These are phyloP conservation scores for Choloepus didactylus DNA, from an alignment of 2,797 vertebrate species.

Conservation along the genomic window DNA sequence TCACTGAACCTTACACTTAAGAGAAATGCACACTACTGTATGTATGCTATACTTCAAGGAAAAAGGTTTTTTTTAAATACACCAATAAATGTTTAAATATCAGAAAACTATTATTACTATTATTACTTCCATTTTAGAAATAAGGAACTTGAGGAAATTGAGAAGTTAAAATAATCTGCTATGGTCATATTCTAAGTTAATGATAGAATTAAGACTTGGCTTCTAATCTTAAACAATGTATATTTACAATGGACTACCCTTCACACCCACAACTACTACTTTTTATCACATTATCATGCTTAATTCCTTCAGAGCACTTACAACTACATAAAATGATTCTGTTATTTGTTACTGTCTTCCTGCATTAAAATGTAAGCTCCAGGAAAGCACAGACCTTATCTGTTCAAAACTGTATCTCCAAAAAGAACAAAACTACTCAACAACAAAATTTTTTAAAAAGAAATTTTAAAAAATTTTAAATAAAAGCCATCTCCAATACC, in stretches of 20 bases:
- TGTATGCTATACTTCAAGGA: not conserved
- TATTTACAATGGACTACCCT: not conserved
- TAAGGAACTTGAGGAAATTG: conserved; percentile 27
- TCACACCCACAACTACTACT: not conserved
- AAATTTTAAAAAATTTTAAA: too few relatives aligned
- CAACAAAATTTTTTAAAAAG: too few relatives aligned
- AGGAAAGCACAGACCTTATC: not conserved
- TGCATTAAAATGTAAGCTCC: not conserved
- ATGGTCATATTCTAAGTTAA: not conserved
- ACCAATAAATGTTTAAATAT: not conserved
- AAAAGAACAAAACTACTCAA: too few relatives aligned
- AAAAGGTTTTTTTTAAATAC: not conserved
- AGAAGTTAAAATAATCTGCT: not conserved
- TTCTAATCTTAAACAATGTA: not conserved
- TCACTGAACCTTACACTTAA: not conserved
- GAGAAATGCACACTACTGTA: not conserved
- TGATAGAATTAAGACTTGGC: conserved; percentile 16
- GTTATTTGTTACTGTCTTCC: not conserved
- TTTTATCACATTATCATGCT: not conserved
- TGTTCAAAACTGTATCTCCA: not conserved
- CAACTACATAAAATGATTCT: not conserved
- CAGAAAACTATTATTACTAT: not conserved
- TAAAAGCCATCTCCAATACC: not conserved
- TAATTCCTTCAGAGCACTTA: not conserved
- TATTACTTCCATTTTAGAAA: conserved; percentile 23